These are phyloP conservation scores for Orestias chungarensis DNA, from an alignment of 2,797 vertebrate species.

Conservation along the genomic window DNA sequence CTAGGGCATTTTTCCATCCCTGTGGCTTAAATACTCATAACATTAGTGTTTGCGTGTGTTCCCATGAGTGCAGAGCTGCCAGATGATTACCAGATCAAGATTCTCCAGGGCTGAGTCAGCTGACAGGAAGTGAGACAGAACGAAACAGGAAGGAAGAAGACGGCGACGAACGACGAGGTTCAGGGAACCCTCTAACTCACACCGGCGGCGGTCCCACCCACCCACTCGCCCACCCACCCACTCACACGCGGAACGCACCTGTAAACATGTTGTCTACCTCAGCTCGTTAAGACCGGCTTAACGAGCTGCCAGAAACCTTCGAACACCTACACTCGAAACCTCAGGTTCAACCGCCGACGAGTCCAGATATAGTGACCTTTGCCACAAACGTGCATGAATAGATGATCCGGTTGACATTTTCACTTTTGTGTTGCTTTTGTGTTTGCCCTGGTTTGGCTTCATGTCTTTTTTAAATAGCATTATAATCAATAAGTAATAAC, in stretches of 20 bases:
- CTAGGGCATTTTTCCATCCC: not conserved
- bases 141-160: constrained; percentile 74
- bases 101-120: constrained; percentile 73
- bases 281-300: constrained; percentile 24
- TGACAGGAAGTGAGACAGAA: constrained; percentile 81
- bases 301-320: not conserved
- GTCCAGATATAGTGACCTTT: constrained; percentile 16
- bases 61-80: constrained; percentile 26
- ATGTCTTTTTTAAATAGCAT: no score
- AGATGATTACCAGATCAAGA: constrained; percentile 75
- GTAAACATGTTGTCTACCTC: constrained; percentile 7
- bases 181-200: constrained; percentile 82
- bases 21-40: not conserved
- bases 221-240: constrained; percentile 32
- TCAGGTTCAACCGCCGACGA: constrained; percentile 17
- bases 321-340: constrained; percentile 21
- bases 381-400: constrained; percentile 6
- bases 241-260: constrained; percentile 9
- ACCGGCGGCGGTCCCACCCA: constrained; percentile 52
- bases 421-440: not conserved
- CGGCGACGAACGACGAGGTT: constrained; percentile 68
- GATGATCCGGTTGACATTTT: not conserved
- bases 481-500: no score
- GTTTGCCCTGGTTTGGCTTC: not conserved
- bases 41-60: not conserved